Evolutionary conservation across 2,113 vertebrate genomes (phyloP).

Genomic region (Sporophila hypoxantha): DNA sequence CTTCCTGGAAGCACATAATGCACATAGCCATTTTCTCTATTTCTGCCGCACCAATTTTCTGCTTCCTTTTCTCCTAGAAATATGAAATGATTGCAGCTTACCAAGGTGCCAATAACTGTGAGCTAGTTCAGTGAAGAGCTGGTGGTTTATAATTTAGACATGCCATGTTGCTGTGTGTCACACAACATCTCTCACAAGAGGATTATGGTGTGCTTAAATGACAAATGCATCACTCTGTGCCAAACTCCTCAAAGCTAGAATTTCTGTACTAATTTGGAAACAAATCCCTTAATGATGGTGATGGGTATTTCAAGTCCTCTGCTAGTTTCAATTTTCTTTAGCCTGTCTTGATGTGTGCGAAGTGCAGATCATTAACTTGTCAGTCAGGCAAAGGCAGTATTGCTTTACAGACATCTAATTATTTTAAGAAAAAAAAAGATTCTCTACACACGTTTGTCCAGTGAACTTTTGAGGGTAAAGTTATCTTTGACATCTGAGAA

Average conservation of each 20-base stretch:
- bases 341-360: not conserved
- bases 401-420: not conserved
- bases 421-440: not conserved
- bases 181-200: not conserved
- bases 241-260: not conserved
- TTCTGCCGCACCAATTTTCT: not conserved
- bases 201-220: not conserved
- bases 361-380: not conserved
- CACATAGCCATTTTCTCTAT: not conserved
- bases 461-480: not conserved
- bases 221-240: not conserved
- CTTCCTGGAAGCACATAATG: not conserved
- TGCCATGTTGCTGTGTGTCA: not conserved
- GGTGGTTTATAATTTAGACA: not conserved
- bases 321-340: not conserved
- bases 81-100: not conserved
- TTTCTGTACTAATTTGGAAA: not conserved
- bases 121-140: not conserved
- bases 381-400: not conserved
- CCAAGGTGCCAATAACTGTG: not conserved
- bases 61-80: conserved; percentile 5
- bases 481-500: not conserved
- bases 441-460: not conserved
- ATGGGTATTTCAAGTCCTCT: not conserved
- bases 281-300: not conserved